Conservation (phyloP, 2,113 vertebrate species). For the Geococcyx californianus region DNA sequence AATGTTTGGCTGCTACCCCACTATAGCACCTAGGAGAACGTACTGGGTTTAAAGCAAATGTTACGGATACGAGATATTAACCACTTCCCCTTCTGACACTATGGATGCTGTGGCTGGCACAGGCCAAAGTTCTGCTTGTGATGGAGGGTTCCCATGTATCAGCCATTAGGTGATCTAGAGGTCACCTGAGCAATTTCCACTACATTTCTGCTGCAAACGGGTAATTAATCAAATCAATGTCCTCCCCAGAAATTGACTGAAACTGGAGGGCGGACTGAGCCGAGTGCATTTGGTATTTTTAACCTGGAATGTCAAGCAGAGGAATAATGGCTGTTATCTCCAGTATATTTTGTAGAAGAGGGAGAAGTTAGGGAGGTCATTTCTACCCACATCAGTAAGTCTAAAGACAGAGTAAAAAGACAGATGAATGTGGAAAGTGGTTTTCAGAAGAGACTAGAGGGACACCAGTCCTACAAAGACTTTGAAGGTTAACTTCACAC, state of each 20-base stretch:
- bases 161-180: neutral
- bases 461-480: neutral
- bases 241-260: neutral
- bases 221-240: slow-evolving; percentile 30
- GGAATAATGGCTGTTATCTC: neutral
- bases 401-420: neutral
- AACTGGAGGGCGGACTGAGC: neutral
- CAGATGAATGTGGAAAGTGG: neutral
- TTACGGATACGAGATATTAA: neutral
- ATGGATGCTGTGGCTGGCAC: neutral
- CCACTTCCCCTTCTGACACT: neutral
- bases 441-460: neutral
- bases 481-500: neutral
- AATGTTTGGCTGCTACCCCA: neutral
- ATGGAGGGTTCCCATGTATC: neutral
- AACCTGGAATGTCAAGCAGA: neutral
- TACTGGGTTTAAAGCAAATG: neutral
- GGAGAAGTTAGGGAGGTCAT: neutral
- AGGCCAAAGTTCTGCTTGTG: neutral
- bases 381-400: neutral
- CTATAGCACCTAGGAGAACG: neutral
- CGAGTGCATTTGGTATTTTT: slow-evolving; percentile 12
- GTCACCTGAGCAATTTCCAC: neutral
- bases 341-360: neutral
- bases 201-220: neutral